A percentile compares a stretch with the other conserved stretches of the same genome.
These are phyloP conservation scores for Drosophila formosana DNA, from an alignment of 2,888 invertebrate genomes.

Conservation along the genomic window DNA sequence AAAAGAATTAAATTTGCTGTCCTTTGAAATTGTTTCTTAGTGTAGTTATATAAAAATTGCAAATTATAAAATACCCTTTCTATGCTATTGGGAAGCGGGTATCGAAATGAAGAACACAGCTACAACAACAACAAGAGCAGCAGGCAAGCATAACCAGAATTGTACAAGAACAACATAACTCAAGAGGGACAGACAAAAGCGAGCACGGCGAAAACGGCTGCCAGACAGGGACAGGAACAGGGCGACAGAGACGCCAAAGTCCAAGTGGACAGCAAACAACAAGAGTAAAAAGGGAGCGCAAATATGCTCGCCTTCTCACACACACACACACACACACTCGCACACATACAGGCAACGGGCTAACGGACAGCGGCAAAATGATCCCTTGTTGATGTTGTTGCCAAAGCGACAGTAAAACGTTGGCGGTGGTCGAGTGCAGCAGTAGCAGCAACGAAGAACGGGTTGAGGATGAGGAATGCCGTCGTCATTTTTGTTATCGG, in stretches of 20 bases:
- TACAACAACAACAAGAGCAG: constrained; percentile 24
- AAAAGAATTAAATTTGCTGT: background rate
- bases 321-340: constrained; percentile 18
- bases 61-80: background rate
- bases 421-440: constrained; percentile 54
- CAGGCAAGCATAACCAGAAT: constrained; percentile 58
- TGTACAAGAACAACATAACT: constrained; percentile 35
- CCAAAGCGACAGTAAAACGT: constrained; percentile 41
- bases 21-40: background rate
- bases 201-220: constrained; percentile 17
- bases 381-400: constrained; percentile 48
- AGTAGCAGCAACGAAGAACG: constrained; percentile 37
- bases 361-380: constrained; percentile 54
- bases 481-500: constrained; percentile 34
- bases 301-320: constrained; percentile 18
- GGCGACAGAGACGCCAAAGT: constrained; percentile 43
- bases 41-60: background rate
- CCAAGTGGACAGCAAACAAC: constrained; percentile 41
- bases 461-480: constrained; percentile 54
- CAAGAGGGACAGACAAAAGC: constrained; percentile 32
- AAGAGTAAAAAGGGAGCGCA: constrained; percentile 56
- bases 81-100: background rate
- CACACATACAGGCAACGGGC: constrained; percentile 27
- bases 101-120: constrained; percentile 26
- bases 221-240: constrained; percentile 43